phyloP scores from a whole-genome alignment of 2,888 invertebrate genomes.

The Pollenia angustigena region DNA sequence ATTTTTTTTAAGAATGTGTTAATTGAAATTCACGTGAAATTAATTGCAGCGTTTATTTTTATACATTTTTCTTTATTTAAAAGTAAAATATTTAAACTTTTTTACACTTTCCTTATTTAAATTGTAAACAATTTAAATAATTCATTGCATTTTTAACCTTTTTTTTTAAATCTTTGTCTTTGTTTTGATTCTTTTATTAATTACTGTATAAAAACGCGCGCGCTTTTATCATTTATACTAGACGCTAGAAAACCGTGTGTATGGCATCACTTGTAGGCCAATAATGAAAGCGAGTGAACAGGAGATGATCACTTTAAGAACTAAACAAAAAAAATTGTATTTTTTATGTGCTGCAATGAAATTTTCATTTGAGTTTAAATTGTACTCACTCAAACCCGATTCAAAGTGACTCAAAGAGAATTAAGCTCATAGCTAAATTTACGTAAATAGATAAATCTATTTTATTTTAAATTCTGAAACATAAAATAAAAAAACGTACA shows the following conservation, averaged over 20 bases:
- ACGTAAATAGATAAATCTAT: not conserved
- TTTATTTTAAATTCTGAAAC: slow-evolving; percentile 12
- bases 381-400: slow-evolving; percentile 1
- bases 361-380: slow-evolving; percentile 34
- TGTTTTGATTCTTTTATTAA: slow-evolving; percentile 2
- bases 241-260: slow-evolving; percentile 22
- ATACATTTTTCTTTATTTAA: slow-evolving; percentile 5
- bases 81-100: slow-evolving; percentile 5
- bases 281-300: slow-evolving; percentile 8
- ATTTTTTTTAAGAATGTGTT: slow-evolving; percentile 41
- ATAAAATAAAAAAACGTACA: not conserved
- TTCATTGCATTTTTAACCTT: not conserved
- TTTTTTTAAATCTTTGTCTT: not conserved
- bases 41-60: slow-evolving; percentile 44
- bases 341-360: slow-evolving; percentile 8
- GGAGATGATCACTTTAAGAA: slow-evolving; percentile 1
- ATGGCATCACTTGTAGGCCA: slow-evolving; percentile 46
- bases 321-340: not conserved
- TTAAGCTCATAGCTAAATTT: not conserved
- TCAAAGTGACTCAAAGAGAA: slow-evolving; percentile 4
- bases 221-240: slow-evolving; percentile 26
- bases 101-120: slow-evolving; percentile 8
- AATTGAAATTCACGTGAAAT: slow-evolving; percentile 71
- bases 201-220: slow-evolving; percentile 18
- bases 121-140: slow-evolving; percentile 10